Percentiles rank a stretch among this genome's conserved stretches.
Evolutionary conservation across 2,797 vertebrate genomes (phyloP).

Genomic region (Aythya fuligula): DNA sequence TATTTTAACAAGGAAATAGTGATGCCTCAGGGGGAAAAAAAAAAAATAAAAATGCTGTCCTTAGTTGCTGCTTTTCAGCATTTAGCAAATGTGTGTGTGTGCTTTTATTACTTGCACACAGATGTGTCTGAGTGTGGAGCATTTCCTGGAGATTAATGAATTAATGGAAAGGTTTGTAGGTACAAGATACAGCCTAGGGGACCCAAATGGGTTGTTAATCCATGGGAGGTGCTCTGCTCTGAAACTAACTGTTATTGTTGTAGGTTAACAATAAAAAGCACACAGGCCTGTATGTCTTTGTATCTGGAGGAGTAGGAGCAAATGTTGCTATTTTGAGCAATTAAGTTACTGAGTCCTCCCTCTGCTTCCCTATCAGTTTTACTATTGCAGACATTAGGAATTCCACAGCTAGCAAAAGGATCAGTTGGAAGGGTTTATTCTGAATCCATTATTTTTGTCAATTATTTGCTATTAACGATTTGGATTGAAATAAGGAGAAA

Average conservation of each 20-base stretch:
- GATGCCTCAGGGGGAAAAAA: not conserved
- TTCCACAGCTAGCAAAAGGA: not conserved
- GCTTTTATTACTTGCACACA: not conserved
- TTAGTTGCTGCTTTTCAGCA: not conserved
- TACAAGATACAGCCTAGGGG: not conserved
- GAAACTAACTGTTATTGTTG: not conserved
- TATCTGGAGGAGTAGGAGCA: not conserved
- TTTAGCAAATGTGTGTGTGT: not conserved
- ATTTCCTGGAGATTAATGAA: constrained; percentile 22
- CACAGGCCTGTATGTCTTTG: rapidly evolving
- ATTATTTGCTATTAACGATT: not conserved
- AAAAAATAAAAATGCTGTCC: no score
- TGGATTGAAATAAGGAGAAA: constrained; percentile 3
- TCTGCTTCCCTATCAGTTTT: not conserved
- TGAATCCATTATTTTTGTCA: not conserved
- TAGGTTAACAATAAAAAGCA: not conserved
- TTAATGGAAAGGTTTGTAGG: not conserved
- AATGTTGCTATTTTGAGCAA: not conserved
- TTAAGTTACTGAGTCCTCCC: not conserved
- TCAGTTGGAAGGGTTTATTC: not conserved
- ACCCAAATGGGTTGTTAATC: not conserved
- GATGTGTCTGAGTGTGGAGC: not conserved
- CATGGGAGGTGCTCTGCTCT: not conserved
- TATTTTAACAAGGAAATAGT: not conserved
- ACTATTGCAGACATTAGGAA: not conserved